A percentile compares a stretch with the other conserved stretches of the same genome.
phyloP scores from a whole-genome alignment of 1,140 invertebrate genomes.

The Monochamus saltuarius region DNA sequence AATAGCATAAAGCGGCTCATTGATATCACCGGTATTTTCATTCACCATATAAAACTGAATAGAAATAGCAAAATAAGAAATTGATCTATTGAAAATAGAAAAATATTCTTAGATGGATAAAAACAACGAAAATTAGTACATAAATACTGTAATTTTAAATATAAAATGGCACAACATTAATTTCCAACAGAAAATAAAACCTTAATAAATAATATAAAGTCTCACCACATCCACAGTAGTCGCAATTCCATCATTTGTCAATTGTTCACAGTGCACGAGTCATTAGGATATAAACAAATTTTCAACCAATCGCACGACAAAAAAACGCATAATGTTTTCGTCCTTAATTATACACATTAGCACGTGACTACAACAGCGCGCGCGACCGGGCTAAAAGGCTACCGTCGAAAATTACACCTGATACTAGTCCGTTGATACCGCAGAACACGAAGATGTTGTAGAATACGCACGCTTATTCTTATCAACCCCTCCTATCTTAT shows the following conservation, averaged over 20 bases:
- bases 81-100: too few species aligned
- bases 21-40: too few species aligned
- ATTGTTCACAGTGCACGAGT: not conserved
- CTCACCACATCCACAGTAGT: constrained; percentile 20
- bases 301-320: not conserved
- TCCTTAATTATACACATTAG: constrained; percentile 1
- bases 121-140: too few species aligned
- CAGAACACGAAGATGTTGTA: constrained; percentile 16
- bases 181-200: too few species aligned
- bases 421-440: constrained; percentile 13
- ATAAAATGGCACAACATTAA: too few species aligned
- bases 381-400: not conserved
- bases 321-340: not conserved
- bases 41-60: too few species aligned
- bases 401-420: constrained; percentile 19
- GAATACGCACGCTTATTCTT: constrained; percentile 14
- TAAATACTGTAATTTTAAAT: too few species aligned
- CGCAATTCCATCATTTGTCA: constrained; percentile 10
- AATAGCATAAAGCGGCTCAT: too few species aligned
- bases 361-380: not conserved
- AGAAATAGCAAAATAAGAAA: too few species aligned
- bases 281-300: not conserved
- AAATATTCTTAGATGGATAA: too few species aligned
- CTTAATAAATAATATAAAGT: not conserved
- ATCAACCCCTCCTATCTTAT: constrained; percentile 11